Evolutionary conservation across 2,797 vertebrate genomes (phyloP).

Genomic region (Varecia variegata): DNA sequence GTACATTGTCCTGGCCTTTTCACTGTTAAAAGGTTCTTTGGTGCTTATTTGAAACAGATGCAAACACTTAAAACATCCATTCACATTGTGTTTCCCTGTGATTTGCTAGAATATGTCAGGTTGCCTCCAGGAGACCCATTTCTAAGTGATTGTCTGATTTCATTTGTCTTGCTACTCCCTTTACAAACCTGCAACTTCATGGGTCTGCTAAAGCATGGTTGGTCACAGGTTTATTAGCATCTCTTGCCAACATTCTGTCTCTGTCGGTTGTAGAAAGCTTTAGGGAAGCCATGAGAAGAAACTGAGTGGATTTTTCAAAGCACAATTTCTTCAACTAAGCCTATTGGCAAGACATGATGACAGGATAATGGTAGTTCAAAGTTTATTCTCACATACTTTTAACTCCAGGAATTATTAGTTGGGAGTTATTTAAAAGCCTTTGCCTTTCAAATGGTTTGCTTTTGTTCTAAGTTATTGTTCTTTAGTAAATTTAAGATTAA

Average conservation of each 20-base stretch:
- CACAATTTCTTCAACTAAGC: conserved; percentile 36
- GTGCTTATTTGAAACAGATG: conserved; percentile 76
- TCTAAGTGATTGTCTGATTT: conserved; percentile 80
- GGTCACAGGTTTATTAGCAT: neutral
- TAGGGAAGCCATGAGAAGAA: conserved; percentile 32
- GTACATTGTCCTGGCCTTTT: conserved; percentile 41
- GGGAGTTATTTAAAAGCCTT: conserved; percentile 29
- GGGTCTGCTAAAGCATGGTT: conserved; percentile 65
- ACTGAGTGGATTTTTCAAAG: conserved; percentile 58
- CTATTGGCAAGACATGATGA: conserved; percentile 31
- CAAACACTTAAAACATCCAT: conserved; percentile 68
- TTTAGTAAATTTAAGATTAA: conserved; percentile 4
- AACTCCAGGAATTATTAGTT: conserved; percentile 51
- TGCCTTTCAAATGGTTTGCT: neutral
- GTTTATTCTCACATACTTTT: conserved; percentile 43
- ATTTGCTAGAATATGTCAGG: conserved; percentile 80
- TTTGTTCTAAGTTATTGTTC: conserved; percentile 16
- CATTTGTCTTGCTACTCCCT: conserved; percentile 66
- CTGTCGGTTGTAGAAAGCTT: conserved; percentile 35
- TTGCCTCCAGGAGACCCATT: conserved; percentile 79
- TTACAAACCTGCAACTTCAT: conserved; percentile 72
- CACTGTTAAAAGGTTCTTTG: conserved; percentile 30
- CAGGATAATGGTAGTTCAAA: conserved; percentile 9
- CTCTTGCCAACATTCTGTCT: conserved; percentile 67
- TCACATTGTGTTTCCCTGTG: conserved; percentile 75